A percentile compares a stretch with the other conserved stretches of the same genome.
phyloP scores from a whole-genome alignment of 1,140 invertebrate genomes.

The Musca domestica region DNA sequence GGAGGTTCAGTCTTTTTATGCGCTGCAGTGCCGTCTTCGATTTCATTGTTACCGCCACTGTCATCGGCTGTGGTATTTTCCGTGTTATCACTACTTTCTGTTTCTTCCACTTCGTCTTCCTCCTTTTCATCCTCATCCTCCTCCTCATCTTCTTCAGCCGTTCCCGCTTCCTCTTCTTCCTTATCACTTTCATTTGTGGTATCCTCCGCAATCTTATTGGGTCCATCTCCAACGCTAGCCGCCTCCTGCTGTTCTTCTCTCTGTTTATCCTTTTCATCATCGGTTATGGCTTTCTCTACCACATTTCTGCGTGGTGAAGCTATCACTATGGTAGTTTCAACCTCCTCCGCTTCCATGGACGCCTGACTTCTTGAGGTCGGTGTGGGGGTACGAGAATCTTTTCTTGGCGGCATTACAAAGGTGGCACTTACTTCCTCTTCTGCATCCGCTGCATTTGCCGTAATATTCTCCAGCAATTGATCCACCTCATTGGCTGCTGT shows the following conservation, averaged over 20 bases:
- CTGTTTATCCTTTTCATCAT: not conserved
- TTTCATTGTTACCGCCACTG: not conserved
- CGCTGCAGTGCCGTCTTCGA: not conserved
- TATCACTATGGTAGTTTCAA: slow-evolving; percentile 28
- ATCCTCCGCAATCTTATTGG: not conserved
- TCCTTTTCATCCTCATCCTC: not conserved
- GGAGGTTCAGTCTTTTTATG: slow-evolving; percentile 49
- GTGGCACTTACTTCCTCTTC: slow-evolving; percentile 44
- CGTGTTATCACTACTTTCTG: not conserved
- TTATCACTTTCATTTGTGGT: slow-evolving; percentile 10
- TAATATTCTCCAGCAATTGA: slow-evolving; percentile 26
- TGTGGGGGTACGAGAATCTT: slow-evolving; percentile 10
- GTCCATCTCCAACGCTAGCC: not conserved
- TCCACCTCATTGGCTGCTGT: slow-evolving; percentile 9
- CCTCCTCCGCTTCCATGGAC: not conserved
- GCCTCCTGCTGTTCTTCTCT: not conserved
- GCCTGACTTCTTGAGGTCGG: not conserved
- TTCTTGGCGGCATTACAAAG: slow-evolving; percentile 37
- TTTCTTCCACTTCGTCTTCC: not conserved
- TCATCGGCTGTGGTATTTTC: not conserved
- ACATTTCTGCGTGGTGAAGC: not conserved
- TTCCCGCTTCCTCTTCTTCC: slow-evolving; percentile 30
- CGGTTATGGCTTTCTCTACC: not conserved
- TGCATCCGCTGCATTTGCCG: not conserved
- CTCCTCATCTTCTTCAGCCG: not conserved